Evolutionary conservation across 2,888 invertebrate species (phyloP).

Genomic region (Archips crataeganus): DNA sequence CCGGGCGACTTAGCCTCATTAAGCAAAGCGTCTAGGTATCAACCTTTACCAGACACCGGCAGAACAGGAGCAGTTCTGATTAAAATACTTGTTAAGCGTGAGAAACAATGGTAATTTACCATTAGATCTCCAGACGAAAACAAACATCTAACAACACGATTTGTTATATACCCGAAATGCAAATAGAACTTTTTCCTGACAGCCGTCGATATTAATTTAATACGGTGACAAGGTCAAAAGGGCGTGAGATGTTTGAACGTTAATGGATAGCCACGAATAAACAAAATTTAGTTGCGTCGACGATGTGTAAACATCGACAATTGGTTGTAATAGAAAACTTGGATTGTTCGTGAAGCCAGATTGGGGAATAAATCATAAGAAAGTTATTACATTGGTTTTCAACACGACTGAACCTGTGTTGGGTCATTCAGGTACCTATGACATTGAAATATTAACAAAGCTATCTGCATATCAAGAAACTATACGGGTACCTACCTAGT

Average conservation of each 20-base stretch:
- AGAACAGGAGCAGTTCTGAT: conserved; percentile 22
- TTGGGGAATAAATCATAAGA: not conserved
- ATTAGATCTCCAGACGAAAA: not conserved
- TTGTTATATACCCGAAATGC: not conserved
- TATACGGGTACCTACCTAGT: not conserved
- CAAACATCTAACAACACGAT: not conserved
- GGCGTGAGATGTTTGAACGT: conserved; percentile 49
- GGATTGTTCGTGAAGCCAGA: not conserved
- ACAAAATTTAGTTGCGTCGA: conserved; percentile 14
- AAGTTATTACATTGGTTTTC: not conserved
- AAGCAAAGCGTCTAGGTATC: conserved; percentile 37
- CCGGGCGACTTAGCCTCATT: conserved; percentile 48
- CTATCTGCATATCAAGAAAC: not conserved
- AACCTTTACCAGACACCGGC: conserved; percentile 17
- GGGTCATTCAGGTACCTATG: not conserved
- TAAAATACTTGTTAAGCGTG: conserved; percentile 6
- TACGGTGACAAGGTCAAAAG: conserved; percentile 48
- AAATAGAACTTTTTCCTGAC: conserved; percentile 29
- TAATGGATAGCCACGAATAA: conserved; percentile 33
- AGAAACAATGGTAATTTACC: not conserved
- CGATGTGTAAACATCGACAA: not conserved
- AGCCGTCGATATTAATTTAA: conserved; percentile 51
- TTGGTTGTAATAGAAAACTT: not conserved
- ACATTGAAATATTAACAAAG: not conserved
- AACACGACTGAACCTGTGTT: not conserved